Conservation (phyloP, 2,113 vertebrate species). For the Octodon degus region DNA sequence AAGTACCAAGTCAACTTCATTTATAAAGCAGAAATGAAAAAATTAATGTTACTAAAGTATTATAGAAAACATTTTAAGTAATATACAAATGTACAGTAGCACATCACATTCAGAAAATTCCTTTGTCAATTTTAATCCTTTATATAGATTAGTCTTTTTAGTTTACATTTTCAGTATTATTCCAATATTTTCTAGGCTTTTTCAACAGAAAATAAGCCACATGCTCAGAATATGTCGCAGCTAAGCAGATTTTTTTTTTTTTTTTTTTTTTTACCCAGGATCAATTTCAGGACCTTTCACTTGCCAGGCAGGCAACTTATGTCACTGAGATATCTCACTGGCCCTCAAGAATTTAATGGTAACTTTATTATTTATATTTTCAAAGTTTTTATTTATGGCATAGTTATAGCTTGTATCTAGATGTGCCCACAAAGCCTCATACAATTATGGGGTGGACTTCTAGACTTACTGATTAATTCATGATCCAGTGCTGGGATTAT, state of each 20-base stretch:
- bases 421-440: no score
- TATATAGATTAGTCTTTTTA: neutral
- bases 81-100: neutral
- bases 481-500: no score
- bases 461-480: no score
- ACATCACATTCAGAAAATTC: neutral
- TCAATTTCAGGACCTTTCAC: no score
- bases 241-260: neutral
- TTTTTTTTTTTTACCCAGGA: no score
- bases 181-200: slow-evolving; percentile 44
- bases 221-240: neutral
- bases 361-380: neutral
- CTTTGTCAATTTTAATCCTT: slow-evolving; percentile 48
- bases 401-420: no score
- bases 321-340: no score
- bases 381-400: neutral
- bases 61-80: slow-evolving; percentile 24
- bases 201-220: slow-evolving; percentile 36
- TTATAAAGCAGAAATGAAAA: slow-evolving; percentile 50
- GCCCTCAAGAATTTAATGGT: neutral
- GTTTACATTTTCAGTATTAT: neutral
- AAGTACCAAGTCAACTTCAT: neutral
- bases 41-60: slow-evolving; percentile 24
- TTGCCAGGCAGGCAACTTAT: no score
- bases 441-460: no score